A percentile compares a stretch with the other conserved stretches of the same genome.
These are phyloP conservation scores for Magallana nippona DNA, from an alignment of 2,888 invertebrate species.

Conservation along the genomic window DNA sequence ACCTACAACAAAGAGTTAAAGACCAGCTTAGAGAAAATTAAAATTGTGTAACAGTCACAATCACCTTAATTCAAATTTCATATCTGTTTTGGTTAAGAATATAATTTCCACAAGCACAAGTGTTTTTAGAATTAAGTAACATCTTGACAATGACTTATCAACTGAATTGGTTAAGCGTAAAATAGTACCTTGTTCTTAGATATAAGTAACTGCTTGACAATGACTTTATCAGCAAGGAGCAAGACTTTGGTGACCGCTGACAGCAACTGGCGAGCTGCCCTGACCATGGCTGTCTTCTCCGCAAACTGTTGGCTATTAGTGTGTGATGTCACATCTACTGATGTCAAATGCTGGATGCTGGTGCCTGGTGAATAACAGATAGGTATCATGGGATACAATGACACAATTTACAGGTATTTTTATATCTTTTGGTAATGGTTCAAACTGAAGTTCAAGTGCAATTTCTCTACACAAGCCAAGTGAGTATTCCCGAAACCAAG, in stretches of 20 bases:
- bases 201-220: slow-evolving; percentile 95
- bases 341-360: slow-evolving; percentile 94
- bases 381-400: background rate
- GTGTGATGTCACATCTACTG: slow-evolving; percentile 81
- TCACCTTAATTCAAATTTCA: background rate
- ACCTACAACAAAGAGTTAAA: slow-evolving; percentile 75
- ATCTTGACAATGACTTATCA: no score
- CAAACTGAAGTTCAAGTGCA: no score
- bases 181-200: slow-evolving; percentile 93
- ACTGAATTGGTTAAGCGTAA: no score
- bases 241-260: slow-evolving; percentile 97
- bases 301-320: slow-evolving; percentile 61
- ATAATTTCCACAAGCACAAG: background rate
- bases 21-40: no score
- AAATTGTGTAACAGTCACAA: background rate
- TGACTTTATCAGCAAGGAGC: slow-evolving; percentile 96
- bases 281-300: slow-evolving; percentile 85
- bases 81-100: background rate
- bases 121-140: background rate
- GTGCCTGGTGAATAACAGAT: slow-evolving; percentile 84
- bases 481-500: no score
- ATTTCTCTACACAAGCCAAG: no score
- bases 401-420: background rate
- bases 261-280: slow-evolving; percentile 94
- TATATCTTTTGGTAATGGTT: no score